A percentile compares a stretch with the other conserved stretches of the same genome.
These are phyloP conservation scores for Pachypsylla venusta DNA, from an alignment of 1,140 invertebrate genomes.

Conservation along the genomic window DNA sequence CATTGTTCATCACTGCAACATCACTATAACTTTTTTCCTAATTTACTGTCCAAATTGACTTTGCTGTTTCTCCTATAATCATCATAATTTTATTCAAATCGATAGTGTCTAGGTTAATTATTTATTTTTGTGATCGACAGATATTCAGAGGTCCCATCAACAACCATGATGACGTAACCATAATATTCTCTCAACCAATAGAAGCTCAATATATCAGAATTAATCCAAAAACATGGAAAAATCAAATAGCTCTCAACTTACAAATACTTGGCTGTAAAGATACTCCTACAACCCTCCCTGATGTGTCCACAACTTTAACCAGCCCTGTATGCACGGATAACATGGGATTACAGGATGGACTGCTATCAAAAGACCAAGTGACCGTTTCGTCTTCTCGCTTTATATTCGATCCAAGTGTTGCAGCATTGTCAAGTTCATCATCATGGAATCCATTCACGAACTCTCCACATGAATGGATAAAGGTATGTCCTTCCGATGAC, in stretches of 20 bases:
- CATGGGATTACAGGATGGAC: constrained; percentile 18
- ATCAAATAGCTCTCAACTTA: constrained; percentile 48
- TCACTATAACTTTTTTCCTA: too few relatives aligned
- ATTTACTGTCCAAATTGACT: too few relatives aligned
- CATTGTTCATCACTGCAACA: too few relatives aligned
- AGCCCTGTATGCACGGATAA: constrained; percentile 15
- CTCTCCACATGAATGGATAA: constrained; percentile 23
- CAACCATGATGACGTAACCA: constrained; percentile 36
- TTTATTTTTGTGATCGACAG: constrained; percentile 30
- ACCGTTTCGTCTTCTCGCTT: constrained; percentile 15
- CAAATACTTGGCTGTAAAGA: constrained; percentile 54
- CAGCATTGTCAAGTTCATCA: constrained; percentile 15
- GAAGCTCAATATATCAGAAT: constrained; percentile 56
- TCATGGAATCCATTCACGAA: constrained; percentile 22
- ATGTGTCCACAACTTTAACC: neutral
- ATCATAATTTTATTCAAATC: too few relatives aligned
- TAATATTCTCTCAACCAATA: constrained; percentile 45
- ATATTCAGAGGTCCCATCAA: constrained; percentile 56
- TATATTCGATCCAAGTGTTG: constrained; percentile 14
- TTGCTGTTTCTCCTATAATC: too few relatives aligned
- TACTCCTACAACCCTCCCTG: constrained; percentile 1
- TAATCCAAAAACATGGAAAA: constrained; percentile 56
- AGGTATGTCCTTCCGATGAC: constrained; percentile 14
- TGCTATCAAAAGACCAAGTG: constrained; percentile 13
- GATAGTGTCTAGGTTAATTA: too few relatives aligned